phyloP scores from a whole-genome alignment of 92 coral and sea anemone genomes.

The Phenganax marumi region DNA sequence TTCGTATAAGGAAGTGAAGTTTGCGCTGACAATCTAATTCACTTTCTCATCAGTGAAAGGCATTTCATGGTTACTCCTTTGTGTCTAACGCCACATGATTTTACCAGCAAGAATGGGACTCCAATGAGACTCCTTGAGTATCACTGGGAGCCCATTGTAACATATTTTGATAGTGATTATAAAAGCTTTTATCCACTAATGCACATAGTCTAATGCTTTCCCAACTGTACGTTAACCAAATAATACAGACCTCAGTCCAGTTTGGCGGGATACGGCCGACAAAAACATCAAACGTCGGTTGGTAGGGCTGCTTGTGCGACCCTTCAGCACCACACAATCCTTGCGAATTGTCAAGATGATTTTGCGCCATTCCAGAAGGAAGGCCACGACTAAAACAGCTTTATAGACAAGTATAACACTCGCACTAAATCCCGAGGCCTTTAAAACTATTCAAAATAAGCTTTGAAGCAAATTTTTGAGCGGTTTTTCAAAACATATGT shows the following conservation, averaged over 20 bases:
- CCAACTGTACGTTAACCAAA: not conserved
- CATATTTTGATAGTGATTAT: not conserved
- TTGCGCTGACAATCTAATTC: too few species aligned
- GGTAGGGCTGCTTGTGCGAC: not conserved
- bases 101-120: too few species aligned
- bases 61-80: too few species aligned
- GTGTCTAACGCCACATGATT: too few species aligned
- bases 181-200: too few species aligned
- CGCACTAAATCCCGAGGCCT: not conserved
- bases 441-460: not conserved
- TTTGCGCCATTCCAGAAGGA: not conserved
- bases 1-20: too few species aligned
- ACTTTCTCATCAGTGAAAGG: too few species aligned
- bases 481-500: not conserved
- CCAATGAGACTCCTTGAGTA: not conserved
- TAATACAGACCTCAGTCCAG: constrained; percentile 19
- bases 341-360: not conserved
- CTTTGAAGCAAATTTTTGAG: not conserved
- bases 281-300: constrained; percentile 11
- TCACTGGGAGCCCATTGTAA: not conserved
- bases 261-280: constrained; percentile 22
- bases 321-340: not conserved
- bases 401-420: not conserved
- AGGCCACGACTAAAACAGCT: not conserved
- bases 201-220: too few species aligned